These are phyloP conservation scores for Leucoma salicis DNA, from an alignment of 2,888 invertebrate genomes.

Conservation along the genomic window DNA sequence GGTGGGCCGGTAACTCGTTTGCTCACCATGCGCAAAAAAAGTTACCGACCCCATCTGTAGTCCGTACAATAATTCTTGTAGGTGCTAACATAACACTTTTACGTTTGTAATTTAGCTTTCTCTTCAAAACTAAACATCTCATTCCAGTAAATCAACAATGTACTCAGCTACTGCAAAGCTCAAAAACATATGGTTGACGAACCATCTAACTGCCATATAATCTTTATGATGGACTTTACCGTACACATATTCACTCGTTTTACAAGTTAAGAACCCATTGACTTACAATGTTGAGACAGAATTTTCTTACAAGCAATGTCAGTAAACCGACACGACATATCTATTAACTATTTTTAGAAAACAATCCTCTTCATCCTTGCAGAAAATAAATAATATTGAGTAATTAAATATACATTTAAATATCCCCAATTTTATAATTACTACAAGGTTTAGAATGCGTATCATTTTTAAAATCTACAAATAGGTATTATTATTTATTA, in stretches of 20 bases:
- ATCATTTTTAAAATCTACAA: too few relatives aligned
- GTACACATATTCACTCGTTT: constrained; percentile 42
- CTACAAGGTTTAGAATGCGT: too few relatives aligned
- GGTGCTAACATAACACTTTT: constrained; percentile 22
- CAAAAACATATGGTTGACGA: constrained; percentile 60
- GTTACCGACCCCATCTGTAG: too few relatives aligned
- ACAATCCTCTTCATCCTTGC: too few relatives aligned
- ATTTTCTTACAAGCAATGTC: neutral
- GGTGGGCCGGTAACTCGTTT: too few relatives aligned
- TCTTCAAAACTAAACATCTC: constrained; percentile 37
- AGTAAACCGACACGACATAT: too few relatives aligned
- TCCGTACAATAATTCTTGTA: constrained; percentile 1
- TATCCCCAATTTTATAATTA: too few relatives aligned
- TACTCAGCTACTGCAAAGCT: constrained; percentile 43
- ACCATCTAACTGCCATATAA: constrained; percentile 44
- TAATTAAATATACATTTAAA: too few relatives aligned
- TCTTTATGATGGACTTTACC: constrained; percentile 60
- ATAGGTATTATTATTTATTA: too few relatives aligned
- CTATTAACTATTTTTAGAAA: too few relatives aligned
- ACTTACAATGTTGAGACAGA: constrained; percentile 29
- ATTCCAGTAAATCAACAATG: constrained; percentile 56
- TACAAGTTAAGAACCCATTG: constrained; percentile 39
- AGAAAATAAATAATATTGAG: too few relatives aligned
- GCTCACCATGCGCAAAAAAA: too few relatives aligned
- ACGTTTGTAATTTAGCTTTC: constrained; percentile 35